Base-by-base conservation (phyloP, 2,113 vertebrate genomes). In the Addax nasomaculatus region DNA sequence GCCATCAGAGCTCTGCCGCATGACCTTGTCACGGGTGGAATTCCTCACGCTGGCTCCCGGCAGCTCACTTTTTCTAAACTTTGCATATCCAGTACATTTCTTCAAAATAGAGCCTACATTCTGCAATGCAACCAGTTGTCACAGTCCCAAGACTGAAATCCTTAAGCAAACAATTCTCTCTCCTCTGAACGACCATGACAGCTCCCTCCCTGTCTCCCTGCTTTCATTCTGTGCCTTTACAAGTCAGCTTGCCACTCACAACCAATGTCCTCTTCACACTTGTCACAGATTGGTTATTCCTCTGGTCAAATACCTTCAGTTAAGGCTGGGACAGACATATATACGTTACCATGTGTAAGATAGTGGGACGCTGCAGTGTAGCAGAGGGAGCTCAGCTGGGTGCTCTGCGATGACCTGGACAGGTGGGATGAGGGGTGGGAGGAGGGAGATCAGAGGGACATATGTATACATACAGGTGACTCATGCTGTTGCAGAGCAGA, bases 391-490 rank as follows among this genome's bases (percentile, higher is more conserved):
- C 64, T 36, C n/a, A 36, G 64, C 9, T 11, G 2, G 9, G 17
- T 70, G n/a, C 64, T 70, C 64, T 1, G 0, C 0, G 8, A 36
- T n/a, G n/a, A 70, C 64, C 64, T 3, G 9, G n/a, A 36, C 0
- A 2, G 64, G n/a, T 10, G 17, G 64, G 19, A 36, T 11, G 64
- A 36, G 19, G 64, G 33, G 62, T 64, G 15, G 33, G 62, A n/a
- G 33, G 64, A 11, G n/a, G 64, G 5, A 70, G 64, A 70, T 21
- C n/a, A 0, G 2, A 70, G 64, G 19, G 64, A 36, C n/a, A 23
- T 1, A 3, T 23, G 64, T 70, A 36, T 36, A n/a, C 17, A 5
- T 5, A 21, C 2, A 36, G 64, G 6, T 36, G 19, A 70, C n/a
- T 70, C n/a, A 70, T 0, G 19, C 64, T 70, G 9, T 21, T 70